phyloP scores from a whole-genome alignment of 2,888 invertebrate species.

The Stegophylla sp. region DNA sequence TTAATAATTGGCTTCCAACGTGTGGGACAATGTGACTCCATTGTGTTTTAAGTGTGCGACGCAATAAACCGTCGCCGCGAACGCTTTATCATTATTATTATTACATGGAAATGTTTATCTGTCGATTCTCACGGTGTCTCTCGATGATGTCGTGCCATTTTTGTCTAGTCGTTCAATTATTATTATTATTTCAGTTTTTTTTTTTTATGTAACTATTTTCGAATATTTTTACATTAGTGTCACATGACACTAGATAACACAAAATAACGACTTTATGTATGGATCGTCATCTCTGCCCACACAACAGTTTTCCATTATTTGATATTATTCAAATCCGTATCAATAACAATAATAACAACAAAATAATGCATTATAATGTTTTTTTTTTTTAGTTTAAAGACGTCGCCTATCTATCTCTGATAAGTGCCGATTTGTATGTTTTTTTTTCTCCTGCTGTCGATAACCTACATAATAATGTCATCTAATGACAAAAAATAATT shows the following conservation, averaged over 20 bases:
- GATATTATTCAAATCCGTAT: background rate
- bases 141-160: slow-evolving; percentile 21
- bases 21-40: slow-evolving; percentile 25
- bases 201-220: slow-evolving; percentile 13
- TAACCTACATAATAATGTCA: background rate
- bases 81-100: background rate
- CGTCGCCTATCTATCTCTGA: background rate
- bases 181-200: too few species aligned
- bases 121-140: slow-evolving; percentile 47
- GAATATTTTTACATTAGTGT: slow-evolving; percentile 26
- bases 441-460: too few species aligned
- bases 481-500: too few species aligned
- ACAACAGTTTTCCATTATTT: background rate
- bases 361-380: too few species aligned
- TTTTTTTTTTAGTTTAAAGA: background rate
- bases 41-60: slow-evolving; percentile 11
- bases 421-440: background rate
- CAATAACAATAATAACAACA: slow-evolving; percentile 10
- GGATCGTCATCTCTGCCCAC: background rate
- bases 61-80: background rate
- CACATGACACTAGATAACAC: slow-evolving; percentile 16
- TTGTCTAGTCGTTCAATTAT: background rate
- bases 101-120: slow-evolving; percentile 39
- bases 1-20: background rate
- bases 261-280: background rate